A percentile compares a stretch with the other conserved stretches of the same genome.
phyloP scores from a whole-genome alignment of 2,113 vertebrate genomes.

The Lonchura striata region DNA sequence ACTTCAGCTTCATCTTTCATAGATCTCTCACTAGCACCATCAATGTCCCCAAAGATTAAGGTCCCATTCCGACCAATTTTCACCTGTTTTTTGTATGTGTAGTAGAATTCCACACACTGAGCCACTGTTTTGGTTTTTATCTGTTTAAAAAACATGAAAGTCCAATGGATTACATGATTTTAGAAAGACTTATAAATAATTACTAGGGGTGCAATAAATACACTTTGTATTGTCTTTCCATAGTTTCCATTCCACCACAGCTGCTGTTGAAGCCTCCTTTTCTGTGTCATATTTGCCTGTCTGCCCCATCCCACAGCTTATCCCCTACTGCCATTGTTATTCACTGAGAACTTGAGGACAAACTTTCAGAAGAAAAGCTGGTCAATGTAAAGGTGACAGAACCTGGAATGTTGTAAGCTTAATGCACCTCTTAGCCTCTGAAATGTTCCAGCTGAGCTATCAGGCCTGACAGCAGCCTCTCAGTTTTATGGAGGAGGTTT shows the following conservation, averaged over 20 bases:
- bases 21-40: conserved; percentile 69
- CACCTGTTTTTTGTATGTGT: conserved; percentile 95
- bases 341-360: not conserved
- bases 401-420: not conserved
- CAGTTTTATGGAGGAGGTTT: conserved; percentile 15
- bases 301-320: not conserved
- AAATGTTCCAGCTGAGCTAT: not conserved
- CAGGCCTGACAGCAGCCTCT: not conserved
- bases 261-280: not conserved
- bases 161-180: not conserved
- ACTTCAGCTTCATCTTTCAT: conserved; percentile 85
- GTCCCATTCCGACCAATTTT: conserved; percentile 92
- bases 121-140: conserved; percentile 95
- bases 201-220: not conserved
- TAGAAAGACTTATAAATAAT: not conserved
- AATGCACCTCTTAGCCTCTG: not conserved
- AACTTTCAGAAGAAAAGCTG: not conserved
- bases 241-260: not conserved
- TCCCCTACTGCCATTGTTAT: not conserved
- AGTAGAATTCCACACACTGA: conserved; percentile 98
- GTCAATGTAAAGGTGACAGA: conserved; percentile 2
- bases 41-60: conserved; percentile 88
- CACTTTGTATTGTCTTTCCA: not conserved
- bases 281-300: rapidly evolving
- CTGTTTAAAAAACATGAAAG: conserved; percentile 63